phyloP scores from a whole-genome alignment of 2,113 vertebrate species.

The Geococcyx californianus region DNA sequence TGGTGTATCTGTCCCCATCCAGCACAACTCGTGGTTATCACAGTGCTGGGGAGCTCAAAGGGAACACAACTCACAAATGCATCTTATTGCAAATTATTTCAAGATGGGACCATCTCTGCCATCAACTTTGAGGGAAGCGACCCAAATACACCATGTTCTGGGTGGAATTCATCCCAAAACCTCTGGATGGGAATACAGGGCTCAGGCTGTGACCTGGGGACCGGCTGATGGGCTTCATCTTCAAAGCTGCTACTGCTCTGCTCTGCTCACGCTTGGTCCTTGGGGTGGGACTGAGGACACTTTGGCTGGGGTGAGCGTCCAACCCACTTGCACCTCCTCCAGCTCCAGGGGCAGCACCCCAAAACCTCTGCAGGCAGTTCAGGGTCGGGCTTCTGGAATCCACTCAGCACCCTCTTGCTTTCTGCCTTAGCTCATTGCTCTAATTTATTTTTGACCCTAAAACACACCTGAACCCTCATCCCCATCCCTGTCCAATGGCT shows the following conservation, averaged over 20 bases:
- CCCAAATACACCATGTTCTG: fast-evolving
- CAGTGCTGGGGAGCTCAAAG: background rate
- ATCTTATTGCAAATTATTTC: background rate
- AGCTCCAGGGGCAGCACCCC: background rate
- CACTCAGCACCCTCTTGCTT: background rate
- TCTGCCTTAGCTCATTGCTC: background rate
- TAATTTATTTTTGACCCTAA: background rate
- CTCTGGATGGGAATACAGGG: fast-evolving
- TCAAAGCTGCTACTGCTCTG: background rate
- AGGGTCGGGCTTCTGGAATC: background rate
- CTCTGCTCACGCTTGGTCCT: background rate
- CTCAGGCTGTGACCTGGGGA: background rate
- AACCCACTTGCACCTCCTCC: background rate
- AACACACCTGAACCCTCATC: background rate
- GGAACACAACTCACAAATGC: background rate
- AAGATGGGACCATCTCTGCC: background rate
- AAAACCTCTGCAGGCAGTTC: background rate
- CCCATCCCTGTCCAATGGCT: background rate
- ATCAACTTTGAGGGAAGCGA: fast-evolving
- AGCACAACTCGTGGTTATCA: fast-evolving
- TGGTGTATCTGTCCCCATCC: fast-evolving
- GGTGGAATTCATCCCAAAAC: background rate
- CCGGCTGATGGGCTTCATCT: background rate
- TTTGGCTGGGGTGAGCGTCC: background rate
- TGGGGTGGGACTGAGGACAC: background rate